Percentiles rank a stretch among this genome's conserved stretches.
phyloP scores from a whole-genome alignment of 2,888 invertebrate species.

The Tenthredo mesomela region DNA sequence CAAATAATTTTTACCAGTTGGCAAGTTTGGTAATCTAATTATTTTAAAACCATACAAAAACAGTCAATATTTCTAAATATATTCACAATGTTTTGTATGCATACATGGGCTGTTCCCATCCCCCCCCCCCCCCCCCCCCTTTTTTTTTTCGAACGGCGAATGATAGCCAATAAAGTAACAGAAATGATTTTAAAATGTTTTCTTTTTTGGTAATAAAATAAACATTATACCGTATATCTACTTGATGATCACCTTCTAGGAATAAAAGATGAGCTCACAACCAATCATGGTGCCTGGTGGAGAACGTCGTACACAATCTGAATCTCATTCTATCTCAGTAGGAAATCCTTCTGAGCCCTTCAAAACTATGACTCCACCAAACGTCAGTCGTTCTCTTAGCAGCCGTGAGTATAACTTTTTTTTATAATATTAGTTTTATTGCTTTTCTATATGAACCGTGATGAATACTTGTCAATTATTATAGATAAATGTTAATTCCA shows the following conservation, averaged over 20 bases:
- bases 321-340: conserved; percentile 68
- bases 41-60: background rate
- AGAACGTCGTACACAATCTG: conserved; percentile 67
- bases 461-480: conserved; percentile 23
- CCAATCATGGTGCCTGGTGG: conserved; percentile 75
- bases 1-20: background rate
- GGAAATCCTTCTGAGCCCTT: conserved; percentile 67
- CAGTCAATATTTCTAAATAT: background rate
- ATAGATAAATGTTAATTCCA: conserved; percentile 34
- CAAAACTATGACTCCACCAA: conserved; percentile 72
- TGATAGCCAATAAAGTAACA: background rate
- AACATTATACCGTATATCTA: background rate
- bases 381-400: conserved; percentile 72
- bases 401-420: conserved; percentile 71
- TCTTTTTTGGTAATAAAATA: background rate
- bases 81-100: background rate
- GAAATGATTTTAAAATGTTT: background rate
- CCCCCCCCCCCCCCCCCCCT: no score
- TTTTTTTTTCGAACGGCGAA: background rate
- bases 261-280: conserved; percentile 70
- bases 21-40: background rate
- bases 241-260: conserved; percentile 27
- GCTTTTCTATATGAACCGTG: conserved; percentile 1
- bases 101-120: background rate
- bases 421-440: background rate